Evolutionary conservation across 1,140 invertebrate species (phyloP).

Genomic region (Pachypeltis micranthus): DNA sequence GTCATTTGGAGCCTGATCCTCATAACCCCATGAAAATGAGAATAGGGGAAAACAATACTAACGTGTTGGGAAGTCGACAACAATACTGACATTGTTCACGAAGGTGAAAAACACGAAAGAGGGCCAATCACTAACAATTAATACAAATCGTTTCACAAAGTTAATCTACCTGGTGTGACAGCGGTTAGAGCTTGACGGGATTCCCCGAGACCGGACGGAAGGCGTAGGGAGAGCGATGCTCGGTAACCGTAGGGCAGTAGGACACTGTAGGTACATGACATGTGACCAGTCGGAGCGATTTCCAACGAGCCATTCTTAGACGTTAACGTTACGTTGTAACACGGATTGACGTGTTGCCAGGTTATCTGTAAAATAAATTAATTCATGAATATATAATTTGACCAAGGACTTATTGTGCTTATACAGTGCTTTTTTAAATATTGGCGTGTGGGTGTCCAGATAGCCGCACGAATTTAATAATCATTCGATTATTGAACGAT

Average conservation of each 20-base stretch:
- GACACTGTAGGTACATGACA: conserved; percentile 48
- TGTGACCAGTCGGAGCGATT: conserved; percentile 39
- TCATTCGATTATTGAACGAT: too few relatives aligned
- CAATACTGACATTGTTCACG: too few relatives aligned
- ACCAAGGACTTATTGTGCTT: neutral
- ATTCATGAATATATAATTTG: neutral
- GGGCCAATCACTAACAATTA: too few relatives aligned
- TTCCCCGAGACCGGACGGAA: neutral
- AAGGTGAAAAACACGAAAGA: too few relatives aligned
- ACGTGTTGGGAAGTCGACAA: too few relatives aligned
- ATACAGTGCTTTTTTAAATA: neutral
- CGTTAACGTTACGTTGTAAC: conserved; percentile 48
- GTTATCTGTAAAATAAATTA: neutral
- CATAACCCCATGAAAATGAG: too few relatives aligned
- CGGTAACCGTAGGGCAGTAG: conserved; percentile 49
- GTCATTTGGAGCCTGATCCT: too few relatives aligned
- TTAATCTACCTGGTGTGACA: neutral
- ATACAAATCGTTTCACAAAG: too few relatives aligned
- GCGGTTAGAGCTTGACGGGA: neutral
- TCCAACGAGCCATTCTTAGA: conserved; percentile 46
- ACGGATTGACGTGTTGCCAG: conserved; percentile 41
- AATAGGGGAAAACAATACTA: too few relatives aligned
- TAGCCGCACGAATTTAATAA: too few relatives aligned
- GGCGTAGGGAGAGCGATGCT: conserved; percentile 28
- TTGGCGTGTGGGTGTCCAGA: neutral